Base-by-base conservation (phyloP, 2,797 vertebrate genomes). In the Sebastes minor region DNA sequence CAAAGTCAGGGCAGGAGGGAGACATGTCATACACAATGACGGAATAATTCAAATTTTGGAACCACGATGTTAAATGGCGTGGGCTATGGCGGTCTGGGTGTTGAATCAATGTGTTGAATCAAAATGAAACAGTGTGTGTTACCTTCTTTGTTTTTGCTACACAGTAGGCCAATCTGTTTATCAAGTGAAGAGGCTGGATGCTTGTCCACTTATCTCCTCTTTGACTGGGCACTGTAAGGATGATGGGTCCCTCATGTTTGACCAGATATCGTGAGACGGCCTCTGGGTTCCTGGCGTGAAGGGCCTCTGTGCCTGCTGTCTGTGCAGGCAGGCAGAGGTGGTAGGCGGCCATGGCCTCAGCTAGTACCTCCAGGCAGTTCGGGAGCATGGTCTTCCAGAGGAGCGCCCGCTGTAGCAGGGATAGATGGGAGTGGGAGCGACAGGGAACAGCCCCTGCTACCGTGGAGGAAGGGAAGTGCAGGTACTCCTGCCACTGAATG, bases 371-470 rank as follows among this genome's bases (percentile, higher is more conserved):
- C 53, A 97, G 72, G 64, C 87, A 87, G 3, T 94, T 46, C 0
- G 97, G 97, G 62, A 87, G 61, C 25, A 97, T 28, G 2, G 96
- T 95, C 57, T 95, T 96, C 97, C 97, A 97, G 53, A 98, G 94
- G 49, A 98, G 91, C 53, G 96, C 95, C 6, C 95, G 92, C 93
- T 98, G 97, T 28, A 97, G 78, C 46, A 94, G 88, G 28, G 94
- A 93, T 23, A 98, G 95, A 71, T 97, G 95, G 30, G 87, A 28
- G 46, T 95, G 92, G 38, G 94, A 94, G 12, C 30, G 90, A 78
- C 93, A 95, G 25, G 96, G 96, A 10, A 95, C 88, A 1, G 84
- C 78, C 3, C 95, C 96, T 18, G 90, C 86, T 56, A 96, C 92
- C 0, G 96, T 95, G 53, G 94, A 93, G 16, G 94, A 92, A 8